Evolutionary conservation across 1,140 invertebrate genomes (phyloP).

Genomic region (Calycopis cecrops): DNA sequence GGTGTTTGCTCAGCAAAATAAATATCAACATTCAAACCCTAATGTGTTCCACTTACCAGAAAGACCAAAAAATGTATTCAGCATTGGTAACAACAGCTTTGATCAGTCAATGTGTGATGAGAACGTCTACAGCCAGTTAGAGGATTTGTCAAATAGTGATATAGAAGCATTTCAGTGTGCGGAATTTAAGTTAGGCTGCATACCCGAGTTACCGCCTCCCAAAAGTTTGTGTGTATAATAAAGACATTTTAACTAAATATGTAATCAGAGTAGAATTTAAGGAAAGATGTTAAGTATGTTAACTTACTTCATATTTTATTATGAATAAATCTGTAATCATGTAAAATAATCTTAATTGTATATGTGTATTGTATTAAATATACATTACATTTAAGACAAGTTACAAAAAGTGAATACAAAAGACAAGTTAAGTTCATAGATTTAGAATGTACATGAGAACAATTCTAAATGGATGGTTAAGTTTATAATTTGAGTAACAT

Average conservation of each 20-base stretch:
- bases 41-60: conserved; percentile 38
- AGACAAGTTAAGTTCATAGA: no score
- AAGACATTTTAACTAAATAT: conserved; percentile 5
- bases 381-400: background rate
- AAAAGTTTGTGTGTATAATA: conserved; percentile 37
- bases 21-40: conserved; percentile 1
- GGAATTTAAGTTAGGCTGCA: conserved; percentile 53
- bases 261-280: background rate
- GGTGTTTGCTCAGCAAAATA: conserved; percentile 28
- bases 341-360: background rate
- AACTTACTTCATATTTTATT: no score
- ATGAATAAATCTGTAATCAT: background rate
- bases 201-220: conserved; percentile 57
- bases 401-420: background rate
- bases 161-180: conserved; percentile 48
- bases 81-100: conserved; percentile 25
- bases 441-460: no score
- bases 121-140: conserved; percentile 49
- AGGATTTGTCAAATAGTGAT: conserved; percentile 42
- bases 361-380: background rate
- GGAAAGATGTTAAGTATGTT: no score
- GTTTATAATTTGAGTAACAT: no score
- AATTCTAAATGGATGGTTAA: no score
- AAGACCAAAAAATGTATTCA: conserved; percentile 38
- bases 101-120: conserved; percentile 31